Evolutionary conservation across 2,113 vertebrate species (phyloP).

Genomic region (Sylvietta virens): DNA sequence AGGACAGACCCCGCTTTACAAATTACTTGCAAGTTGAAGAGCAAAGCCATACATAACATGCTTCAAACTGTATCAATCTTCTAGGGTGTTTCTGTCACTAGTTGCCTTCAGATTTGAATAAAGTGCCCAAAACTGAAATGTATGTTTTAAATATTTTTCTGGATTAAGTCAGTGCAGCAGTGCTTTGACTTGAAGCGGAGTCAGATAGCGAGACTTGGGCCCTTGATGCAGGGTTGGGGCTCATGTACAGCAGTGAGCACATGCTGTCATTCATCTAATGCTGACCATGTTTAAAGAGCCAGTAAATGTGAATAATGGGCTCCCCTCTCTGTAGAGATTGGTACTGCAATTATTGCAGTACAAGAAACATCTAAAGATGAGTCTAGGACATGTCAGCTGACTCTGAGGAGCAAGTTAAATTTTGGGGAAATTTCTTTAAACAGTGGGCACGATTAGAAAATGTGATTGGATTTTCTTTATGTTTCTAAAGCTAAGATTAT

Average conservation of each 20-base stretch:
- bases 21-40: constrained; percentile 75
- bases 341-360: not conserved
- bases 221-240: not conserved
- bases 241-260: not conserved
- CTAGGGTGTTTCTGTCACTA: constrained; percentile 45
- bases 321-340: not conserved
- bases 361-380: not conserved
- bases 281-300: not conserved
- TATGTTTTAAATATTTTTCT: constrained; percentile 4
- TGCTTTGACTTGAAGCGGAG: not conserved
- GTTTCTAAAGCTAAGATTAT: not conserved
- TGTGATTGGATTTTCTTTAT: not conserved
- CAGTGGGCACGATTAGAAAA: not conserved
- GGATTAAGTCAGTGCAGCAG: not conserved
- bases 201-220: not conserved
- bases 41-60: constrained; percentile 59
- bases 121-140: constrained; percentile 19
- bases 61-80: constrained; percentile 66
- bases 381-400: not conserved
- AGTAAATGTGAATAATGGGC: not conserved
- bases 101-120: constrained; percentile 64
- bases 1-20: constrained; percentile 77
- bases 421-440: not conserved
- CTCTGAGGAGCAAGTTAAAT: not conserved
- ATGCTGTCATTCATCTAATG: not conserved